Evolutionary conservation across 1,140 invertebrate species (phyloP).

Genomic region (Physella acuta): DNA sequence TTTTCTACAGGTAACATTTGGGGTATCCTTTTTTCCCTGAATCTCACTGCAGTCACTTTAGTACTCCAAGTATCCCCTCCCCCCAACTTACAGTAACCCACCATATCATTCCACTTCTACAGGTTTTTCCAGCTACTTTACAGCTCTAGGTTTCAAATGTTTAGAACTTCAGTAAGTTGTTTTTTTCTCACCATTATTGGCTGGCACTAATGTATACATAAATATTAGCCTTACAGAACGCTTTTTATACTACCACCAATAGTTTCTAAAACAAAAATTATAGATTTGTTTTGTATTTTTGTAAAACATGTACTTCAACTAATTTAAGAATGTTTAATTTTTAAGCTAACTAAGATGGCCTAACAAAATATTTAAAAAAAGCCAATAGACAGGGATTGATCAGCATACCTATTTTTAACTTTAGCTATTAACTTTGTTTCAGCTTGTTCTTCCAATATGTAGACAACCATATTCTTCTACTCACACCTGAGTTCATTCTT

Average conservation of each 20-base stretch:
- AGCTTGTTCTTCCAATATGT: constrained; percentile 28
- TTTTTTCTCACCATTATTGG: neutral
- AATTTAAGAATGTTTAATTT: no score
- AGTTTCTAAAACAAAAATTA: neutral
- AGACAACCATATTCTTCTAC: constrained; percentile 20
- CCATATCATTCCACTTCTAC: neutral
- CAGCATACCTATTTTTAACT: neutral
- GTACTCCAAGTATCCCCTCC: no score
- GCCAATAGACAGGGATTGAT: neutral
- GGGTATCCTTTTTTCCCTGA: neutral
- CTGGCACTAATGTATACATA: neutral
- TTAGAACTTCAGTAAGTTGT: constrained; percentile 21
- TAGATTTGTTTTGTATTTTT: neutral
- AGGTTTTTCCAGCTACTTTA: constrained; percentile 26
- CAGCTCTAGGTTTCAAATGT: constrained; percentile 22
- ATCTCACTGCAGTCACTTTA: neutral
- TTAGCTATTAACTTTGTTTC: neutral
- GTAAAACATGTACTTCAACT: neutral
- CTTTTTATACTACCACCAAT: neutral
- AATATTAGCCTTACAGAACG: neutral
- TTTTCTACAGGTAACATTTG: neutral
- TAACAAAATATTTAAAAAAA: neutral
- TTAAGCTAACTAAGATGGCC: no score
- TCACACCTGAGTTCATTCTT: constrained; percentile 25
- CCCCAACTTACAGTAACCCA: no score